Base-by-base conservation (phyloP, 2,888 invertebrate genomes). In the Scaptomyza parva region DNA sequence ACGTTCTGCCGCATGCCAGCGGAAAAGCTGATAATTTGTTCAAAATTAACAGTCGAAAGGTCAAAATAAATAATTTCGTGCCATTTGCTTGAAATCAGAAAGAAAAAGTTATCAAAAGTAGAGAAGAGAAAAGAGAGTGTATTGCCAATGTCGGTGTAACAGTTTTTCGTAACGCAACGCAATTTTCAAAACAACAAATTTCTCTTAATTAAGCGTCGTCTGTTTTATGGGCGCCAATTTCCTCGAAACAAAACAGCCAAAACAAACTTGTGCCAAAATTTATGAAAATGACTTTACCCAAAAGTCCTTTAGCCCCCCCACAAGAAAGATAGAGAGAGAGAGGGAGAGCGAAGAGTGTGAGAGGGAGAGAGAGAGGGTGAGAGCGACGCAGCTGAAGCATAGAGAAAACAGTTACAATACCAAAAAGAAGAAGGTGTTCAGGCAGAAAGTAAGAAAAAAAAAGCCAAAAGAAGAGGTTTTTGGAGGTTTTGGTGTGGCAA, bases 241-340 rank as follows among this genome's bases (percentile, higher is more conserved):
- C 70, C 78, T 68, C 28, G 54, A 28, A 69, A 63, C 67, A 79
- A 63, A 76, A 59, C 43, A 65, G 60, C 51, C 41, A 33, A 63
- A 64, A 63, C 62, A 60, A 75, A 66, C 67, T 75, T 57, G 58
- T 58, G 61, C 58, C 48, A 51, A 78, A 79, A 86, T 88, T 84
- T 84, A 84, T 88, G 88, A 88, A 84, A 86, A 88, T 81, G 67
- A 80, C 86, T 83, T 83, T 66, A 65, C 62, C 66, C 61, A 65
- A 84, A 65, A 84, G 81, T 79, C 86, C 70, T 67, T 66, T n/a
- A n/a, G 78, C 48, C 58, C 69, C 18, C 33, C 33, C 24, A 39
- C n/a, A 58, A 12, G 20, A 17, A 40, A 43, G 43, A 18, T n/a
- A 12, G n/a, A 6, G 24, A 50, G 24, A 20, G 37, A 30, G 26